A percentile compares a stretch with the other conserved stretches of the same genome.
Conservation (phyloP, 1,140 invertebrate species). For the Cryptotermes secundus region DNA sequence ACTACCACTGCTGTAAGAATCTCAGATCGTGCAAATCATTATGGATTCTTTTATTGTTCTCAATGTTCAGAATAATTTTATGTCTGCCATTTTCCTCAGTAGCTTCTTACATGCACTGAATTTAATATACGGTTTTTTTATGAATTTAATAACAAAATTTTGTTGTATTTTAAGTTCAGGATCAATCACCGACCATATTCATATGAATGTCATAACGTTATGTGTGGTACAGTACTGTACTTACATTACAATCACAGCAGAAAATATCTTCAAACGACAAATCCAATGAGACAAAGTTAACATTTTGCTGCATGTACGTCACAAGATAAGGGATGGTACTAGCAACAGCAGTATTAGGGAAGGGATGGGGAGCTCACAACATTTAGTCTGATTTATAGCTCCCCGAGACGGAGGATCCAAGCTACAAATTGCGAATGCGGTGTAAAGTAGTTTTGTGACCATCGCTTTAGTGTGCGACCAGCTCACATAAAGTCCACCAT, state of each 20-base stretch:
- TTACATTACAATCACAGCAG: neutral
- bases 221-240: neutral
- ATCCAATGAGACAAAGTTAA: neutral
- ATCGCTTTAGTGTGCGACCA: too few species aligned
- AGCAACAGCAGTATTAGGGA: neutral
- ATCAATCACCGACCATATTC: too few species aligned
- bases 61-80: too few species aligned
- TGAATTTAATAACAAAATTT: too few species aligned
- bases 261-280: neutral
- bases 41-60: too few species aligned
- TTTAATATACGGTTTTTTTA: too few species aligned
- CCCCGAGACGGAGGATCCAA: neutral
- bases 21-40: too few species aligned
- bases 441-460: neutral
- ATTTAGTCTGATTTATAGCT: conserved; percentile 10
- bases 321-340: neutral
- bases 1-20: too few species aligned
- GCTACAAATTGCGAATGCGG: neutral
- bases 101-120: too few species aligned
- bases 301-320: neutral
- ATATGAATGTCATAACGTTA: neutral
- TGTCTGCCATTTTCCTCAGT: too few species aligned
- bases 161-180: too few species aligned
- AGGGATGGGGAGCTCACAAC: neutral
- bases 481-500: too few species aligned